Evolutionary conservation across 2,113 vertebrate genomes (phyloP), one percentile per base, ranked within the genome.

Genomic region (Prietella phreatophila): DNA sequence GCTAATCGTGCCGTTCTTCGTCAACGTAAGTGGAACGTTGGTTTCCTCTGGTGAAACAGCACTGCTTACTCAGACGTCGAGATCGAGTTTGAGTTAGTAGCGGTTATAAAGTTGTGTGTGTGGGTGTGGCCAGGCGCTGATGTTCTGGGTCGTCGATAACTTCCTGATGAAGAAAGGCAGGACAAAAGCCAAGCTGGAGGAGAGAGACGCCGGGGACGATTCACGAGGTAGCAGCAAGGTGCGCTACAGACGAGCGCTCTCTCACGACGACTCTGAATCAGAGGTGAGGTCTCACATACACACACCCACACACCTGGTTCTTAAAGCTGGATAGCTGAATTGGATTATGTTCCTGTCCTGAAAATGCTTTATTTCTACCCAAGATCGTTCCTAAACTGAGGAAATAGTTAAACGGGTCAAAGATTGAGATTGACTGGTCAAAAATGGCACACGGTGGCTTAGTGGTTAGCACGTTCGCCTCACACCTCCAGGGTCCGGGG

Each of bases 61-160:
- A 19, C 19, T 25, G 5, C 30, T 67, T n/a, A 15, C 30, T 73
- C 22, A 69, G 61, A 25, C 17, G 39, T 47, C 30, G 22, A 50
- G 36, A 67, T 50, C 33, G 20, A 36, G 36, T 36, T 36, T 53
- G 17, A 50, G 11, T 71, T 25, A 4, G 22, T 6, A 5, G 6
- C 27, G 39, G 39, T n/a, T 61, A 1, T 42, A 22, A 67, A 33
- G 71, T 27, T 89, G 10, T 25, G 19, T 89, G 10, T 63, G 4
- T 78, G 6, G 87, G 10, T 25, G 19, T 76, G 71, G 7, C 25
- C 92, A 99, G 98, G 97, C 97, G 2, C 94, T 99, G 76, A 99
- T 99, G 97, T 99, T 99, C 93, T 99, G 98, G 98, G 98, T 99
- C 86, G 98, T 99, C 76, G 98, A 99, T 94, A 99, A 99, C 92